phyloP scores from a whole-genome alignment of 2,888 invertebrate species.

The Leptinotarsa juncta region DNA sequence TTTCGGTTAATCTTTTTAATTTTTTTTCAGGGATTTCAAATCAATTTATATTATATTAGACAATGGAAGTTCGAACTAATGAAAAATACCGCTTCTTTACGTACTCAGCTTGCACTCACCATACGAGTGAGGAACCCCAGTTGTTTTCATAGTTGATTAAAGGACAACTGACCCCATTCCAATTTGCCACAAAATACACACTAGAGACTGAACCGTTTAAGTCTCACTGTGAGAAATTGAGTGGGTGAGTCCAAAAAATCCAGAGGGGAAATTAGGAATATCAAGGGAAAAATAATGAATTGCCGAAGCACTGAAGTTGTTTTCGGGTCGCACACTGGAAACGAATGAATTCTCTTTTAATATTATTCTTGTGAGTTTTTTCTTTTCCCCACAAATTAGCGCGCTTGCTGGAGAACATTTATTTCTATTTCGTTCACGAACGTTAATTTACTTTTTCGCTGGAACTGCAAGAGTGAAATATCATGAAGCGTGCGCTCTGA shows the following conservation, averaged over 20 bases:
- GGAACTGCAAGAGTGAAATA: slow-evolving; percentile 31
- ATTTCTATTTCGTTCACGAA: slow-evolving; percentile 43
- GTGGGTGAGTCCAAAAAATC: not conserved
- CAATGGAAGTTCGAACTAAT: too few relatives aligned
- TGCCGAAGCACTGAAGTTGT: slow-evolving; percentile 8
- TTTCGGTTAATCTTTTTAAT: too few relatives aligned
- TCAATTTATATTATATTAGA: too few relatives aligned
- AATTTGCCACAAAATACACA: not conserved
- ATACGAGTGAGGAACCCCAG: too few relatives aligned
- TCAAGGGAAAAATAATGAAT: not conserved
- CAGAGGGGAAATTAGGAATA: not conserved
- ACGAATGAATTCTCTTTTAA: slow-evolving; percentile 37
- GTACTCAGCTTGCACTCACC: too few relatives aligned
- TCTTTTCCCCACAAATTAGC: slow-evolving; percentile 37
- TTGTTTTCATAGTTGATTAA: not conserved
- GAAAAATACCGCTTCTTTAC: too few relatives aligned
- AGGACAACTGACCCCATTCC: not conserved
- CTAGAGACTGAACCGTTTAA: not conserved
- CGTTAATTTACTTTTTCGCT: slow-evolving; percentile 43
- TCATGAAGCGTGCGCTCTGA: slow-evolving; percentile 34
- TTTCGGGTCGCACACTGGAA: slow-evolving; percentile 25
- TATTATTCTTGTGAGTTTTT: slow-evolving; percentile 35
- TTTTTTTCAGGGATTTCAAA: too few relatives aligned
- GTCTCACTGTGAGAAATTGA: not conserved
- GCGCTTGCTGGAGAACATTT: slow-evolving; percentile 31